Conservation (phyloP, 2,888 invertebrate species). For the Aelia acuminata region DNA sequence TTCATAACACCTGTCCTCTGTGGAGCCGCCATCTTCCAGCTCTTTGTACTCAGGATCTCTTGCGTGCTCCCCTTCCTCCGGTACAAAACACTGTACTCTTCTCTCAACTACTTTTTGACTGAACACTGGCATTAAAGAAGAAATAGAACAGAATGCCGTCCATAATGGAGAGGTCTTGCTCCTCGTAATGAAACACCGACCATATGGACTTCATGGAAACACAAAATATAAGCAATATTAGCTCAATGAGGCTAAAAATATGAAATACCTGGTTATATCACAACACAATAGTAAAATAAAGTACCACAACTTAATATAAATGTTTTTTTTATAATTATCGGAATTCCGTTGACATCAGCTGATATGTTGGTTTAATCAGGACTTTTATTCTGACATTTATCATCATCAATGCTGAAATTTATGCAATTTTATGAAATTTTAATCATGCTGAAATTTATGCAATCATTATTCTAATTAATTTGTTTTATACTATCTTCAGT, state of each 20-base stretch:
- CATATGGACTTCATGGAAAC: not conserved
- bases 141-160: not conserved
- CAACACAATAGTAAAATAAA: too few relatives aligned
- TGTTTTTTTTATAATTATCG: too few relatives aligned
- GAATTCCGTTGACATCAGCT: too few relatives aligned
- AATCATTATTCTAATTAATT: too few relatives aligned
- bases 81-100: not conserved
- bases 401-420: too few relatives aligned
- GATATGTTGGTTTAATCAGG: too few relatives aligned
- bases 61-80: not conserved
- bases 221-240: not conserved
- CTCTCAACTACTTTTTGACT: constrained; percentile 4
- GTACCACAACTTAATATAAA: too few relatives aligned
- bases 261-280: too few relatives aligned
- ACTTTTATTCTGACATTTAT: too few relatives aligned
- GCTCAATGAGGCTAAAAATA: not conserved
- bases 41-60: not conserved
- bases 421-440: too few relatives aligned
- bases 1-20: constrained; percentile 37
- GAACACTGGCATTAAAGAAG: not conserved
- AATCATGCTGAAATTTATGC: too few relatives aligned
- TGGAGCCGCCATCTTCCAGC: not conserved
- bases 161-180: not conserved
- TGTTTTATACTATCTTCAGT: too few relatives aligned
- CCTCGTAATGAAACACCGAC: not conserved